phyloP scores from a whole-genome alignment of 1,140 invertebrate genomes.

The Scylla paramamosain region DNA sequence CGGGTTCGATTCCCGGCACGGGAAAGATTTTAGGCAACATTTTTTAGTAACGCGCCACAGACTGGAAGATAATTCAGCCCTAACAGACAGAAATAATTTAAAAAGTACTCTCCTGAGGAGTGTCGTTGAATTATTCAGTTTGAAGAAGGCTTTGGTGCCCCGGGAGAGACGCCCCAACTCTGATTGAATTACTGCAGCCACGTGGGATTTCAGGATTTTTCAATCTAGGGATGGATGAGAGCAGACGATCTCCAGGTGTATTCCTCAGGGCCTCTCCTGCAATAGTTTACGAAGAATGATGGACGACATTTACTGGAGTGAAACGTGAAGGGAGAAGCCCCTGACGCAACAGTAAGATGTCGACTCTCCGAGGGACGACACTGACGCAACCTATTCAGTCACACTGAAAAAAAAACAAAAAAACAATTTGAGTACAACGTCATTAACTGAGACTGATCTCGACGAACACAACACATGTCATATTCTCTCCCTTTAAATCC shows the following conservation, averaged over 20 bases:
- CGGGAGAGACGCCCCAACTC: background rate
- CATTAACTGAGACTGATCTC: no score
- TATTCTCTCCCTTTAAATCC: no score
- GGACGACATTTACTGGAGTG: background rate
- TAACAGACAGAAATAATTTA: background rate
- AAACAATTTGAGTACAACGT: no score
- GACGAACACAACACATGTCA: no score
- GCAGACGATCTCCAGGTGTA: background rate
- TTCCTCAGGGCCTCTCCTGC: background rate
- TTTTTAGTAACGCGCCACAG: background rate
- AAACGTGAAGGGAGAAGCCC: background rate
- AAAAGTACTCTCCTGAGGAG: background rate
- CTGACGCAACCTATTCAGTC: no score
- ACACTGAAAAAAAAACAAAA: no score
- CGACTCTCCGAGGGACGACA: no score
- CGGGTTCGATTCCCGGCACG: constrained; percentile 78
- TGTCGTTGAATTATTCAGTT: background rate
- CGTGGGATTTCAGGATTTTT: background rate
- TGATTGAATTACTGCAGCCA: background rate
- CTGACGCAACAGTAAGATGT: no score
- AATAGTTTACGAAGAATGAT: background rate
- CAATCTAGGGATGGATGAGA: constrained; percentile 8
- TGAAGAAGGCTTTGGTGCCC: background rate
- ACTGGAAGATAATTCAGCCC: background rate
- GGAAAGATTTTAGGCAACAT: constrained; percentile 37